Evolutionary conservation across 1,140 invertebrate genomes (phyloP).

Genomic region (Brachionus sp.): DNA sequence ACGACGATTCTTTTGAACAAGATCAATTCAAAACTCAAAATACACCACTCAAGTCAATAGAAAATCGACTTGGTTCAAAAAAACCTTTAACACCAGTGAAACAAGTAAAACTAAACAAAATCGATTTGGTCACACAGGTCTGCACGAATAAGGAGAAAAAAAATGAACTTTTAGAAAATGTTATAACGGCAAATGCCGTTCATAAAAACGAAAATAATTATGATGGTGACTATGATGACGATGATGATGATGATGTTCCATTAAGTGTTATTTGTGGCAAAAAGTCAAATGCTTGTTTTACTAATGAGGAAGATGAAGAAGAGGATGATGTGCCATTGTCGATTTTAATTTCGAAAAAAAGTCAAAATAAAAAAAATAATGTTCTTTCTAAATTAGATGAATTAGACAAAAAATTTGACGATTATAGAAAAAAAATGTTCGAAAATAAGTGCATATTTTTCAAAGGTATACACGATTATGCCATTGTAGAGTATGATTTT

Average conservation of each 20-base stretch:
- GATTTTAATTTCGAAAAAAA: neutral
- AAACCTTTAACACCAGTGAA: neutral
- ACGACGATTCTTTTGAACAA: neutral
- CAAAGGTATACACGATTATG: neutral
- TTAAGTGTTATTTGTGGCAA: neutral
- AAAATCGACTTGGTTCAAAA: neutral
- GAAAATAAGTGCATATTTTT: neutral
- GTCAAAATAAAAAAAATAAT: neutral
- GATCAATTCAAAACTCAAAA: neutral
- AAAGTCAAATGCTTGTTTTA: neutral
- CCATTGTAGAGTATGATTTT: neutral
- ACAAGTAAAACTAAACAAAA: neutral
- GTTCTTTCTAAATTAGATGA: neutral
- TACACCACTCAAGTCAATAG: conserved; percentile 8
- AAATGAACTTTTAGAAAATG: neutral
- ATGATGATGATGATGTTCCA: neutral
- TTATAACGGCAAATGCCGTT: neutral
- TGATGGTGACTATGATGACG: neutral
- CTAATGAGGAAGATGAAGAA: neutral
- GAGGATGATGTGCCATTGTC: neutral
- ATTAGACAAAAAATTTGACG: neutral
- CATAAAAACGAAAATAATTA: too few species aligned
- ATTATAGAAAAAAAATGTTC: neutral
- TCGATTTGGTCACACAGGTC: neutral
- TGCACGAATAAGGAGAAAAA: neutral